These are phyloP conservation scores for Sinhomidia bicolor DNA, from an alignment of 2,888 invertebrate genomes.

Conservation along the genomic window DNA sequence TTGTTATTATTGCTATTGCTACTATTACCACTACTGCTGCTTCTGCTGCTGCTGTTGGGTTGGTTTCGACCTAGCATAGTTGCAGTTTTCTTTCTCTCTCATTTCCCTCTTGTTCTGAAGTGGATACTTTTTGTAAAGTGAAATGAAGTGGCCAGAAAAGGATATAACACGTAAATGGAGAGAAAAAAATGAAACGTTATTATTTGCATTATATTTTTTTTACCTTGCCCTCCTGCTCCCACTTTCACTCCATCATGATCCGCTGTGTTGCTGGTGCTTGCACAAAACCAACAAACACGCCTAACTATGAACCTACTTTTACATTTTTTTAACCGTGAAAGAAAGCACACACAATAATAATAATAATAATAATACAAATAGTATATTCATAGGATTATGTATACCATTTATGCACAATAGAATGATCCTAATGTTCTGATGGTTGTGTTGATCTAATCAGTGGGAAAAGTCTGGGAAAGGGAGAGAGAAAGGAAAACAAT, in stretches of 20 bases:
- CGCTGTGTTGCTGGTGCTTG: too few relatives aligned
- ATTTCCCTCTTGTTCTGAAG: not conserved
- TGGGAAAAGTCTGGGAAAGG: not conserved
- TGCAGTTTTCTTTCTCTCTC: not conserved
- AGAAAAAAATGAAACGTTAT: not conserved
- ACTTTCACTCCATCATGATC: constrained; percentile 19
- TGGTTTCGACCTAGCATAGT: not conserved
- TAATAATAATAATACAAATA: not conserved
- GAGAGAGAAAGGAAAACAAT: constrained; percentile 10
- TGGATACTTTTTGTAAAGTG: not conserved
- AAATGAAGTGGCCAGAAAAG: not conserved
- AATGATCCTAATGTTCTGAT: constrained; percentile 10
- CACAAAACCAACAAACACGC: not conserved
- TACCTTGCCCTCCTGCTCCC: not conserved
- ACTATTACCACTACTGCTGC: too few relatives aligned
- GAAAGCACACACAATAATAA: not conserved
- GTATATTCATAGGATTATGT: not conserved
- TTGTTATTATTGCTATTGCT: too few relatives aligned
- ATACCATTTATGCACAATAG: not conserved
- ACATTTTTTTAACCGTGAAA: not conserved
- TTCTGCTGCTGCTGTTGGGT: not conserved
- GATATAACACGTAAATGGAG: not conserved
- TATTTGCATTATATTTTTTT: not conserved
- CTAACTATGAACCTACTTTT: not conserved
- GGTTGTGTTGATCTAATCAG: constrained; percentile 17